Base-by-base conservation (phyloP, 2,888 invertebrate genomes). In the Gnatocerus cornutus region DNA sequence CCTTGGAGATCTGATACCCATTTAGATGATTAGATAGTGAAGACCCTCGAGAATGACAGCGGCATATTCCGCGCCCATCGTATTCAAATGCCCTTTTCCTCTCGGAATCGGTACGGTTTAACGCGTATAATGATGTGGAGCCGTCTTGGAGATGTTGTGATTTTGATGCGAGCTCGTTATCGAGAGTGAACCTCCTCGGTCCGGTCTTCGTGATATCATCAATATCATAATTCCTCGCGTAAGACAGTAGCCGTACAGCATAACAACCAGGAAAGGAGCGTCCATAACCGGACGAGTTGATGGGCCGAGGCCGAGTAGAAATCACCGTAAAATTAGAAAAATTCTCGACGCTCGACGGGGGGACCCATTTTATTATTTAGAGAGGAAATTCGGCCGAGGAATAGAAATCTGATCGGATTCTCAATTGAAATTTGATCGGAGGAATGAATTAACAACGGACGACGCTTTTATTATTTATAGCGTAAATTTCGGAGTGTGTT, bases 161-260 rank as follows among this genome's bases (percentile, higher is more conserved):
- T 73, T 71, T 73, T 71, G 67, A 71, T 72, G 56, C 63, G 61
- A 59, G 55, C 72, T 74, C 71, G 74, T 74, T 74, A 72, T 68
- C 62, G 66, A 61, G 46, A 16, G 59, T 48, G 37, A 37, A 33
- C 50, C 37, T 59, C 48, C 37, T 63, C 71, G 73, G 69, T 71
- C 74, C 74, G 73, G 59, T 75, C 73, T 70, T 41, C 79, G 77
- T 80, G 83, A 82, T 82, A 82, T 82, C 81, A 82, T 82, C 82
- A 81, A 82, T 82, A 81, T 82, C 81, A 82, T 83, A 83, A 82
- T 81, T 82, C 80, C 78, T 81, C 80, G 81, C 82, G 82, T 83
- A 83, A 82, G 81, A 80, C 82, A 80, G 83, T 79, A 83, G 83
- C 81, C 70, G 76, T 67, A 73, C 76, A 73, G 76, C 76, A 78